Conservation (phyloP, 2,797 vertebrate genomes). For the Coracias cyanogaster region DNA sequence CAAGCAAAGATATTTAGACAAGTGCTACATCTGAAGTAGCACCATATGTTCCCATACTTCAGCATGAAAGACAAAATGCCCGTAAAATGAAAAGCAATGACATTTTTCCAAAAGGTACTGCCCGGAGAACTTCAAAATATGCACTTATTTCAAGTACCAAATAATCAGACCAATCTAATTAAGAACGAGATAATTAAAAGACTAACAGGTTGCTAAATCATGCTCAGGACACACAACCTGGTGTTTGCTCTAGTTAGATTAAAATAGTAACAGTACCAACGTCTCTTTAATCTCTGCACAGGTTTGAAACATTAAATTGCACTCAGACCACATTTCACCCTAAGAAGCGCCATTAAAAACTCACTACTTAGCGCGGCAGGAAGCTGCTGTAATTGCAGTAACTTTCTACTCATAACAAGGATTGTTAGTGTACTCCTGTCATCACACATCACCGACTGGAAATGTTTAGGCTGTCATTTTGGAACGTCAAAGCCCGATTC, state of each 20-base stretch:
- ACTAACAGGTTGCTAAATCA: constrained; percentile 42
- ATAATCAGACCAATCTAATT: constrained; percentile 63
- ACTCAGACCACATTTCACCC: neutral
- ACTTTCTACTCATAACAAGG: neutral
- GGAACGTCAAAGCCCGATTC: neutral
- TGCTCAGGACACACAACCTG: neutral
- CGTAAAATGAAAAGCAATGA: constrained; percentile 60
- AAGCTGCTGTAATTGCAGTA: neutral
- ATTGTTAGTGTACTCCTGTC: neutral
- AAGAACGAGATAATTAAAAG: constrained; percentile 52
- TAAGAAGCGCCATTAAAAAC: neutral
- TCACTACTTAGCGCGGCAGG: neutral
- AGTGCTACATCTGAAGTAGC: constrained; percentile 62
- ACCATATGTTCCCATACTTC: constrained; percentile 69
- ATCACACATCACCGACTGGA: neutral
- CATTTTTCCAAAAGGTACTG: constrained; percentile 55
- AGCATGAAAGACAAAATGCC: constrained; percentile 38
- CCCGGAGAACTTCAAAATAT: constrained; percentile 49
- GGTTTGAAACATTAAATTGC: neutral
- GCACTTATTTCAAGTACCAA: constrained; percentile 61
- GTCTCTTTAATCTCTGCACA: neutral
- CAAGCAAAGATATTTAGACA: constrained; percentile 65
- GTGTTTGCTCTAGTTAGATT: constrained; percentile 26
- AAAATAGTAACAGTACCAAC: neutral
- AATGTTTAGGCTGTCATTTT: neutral